Base-by-base conservation (phyloP, 2,888 invertebrate genomes). In the Nasonovia ribisnigri region DNA sequence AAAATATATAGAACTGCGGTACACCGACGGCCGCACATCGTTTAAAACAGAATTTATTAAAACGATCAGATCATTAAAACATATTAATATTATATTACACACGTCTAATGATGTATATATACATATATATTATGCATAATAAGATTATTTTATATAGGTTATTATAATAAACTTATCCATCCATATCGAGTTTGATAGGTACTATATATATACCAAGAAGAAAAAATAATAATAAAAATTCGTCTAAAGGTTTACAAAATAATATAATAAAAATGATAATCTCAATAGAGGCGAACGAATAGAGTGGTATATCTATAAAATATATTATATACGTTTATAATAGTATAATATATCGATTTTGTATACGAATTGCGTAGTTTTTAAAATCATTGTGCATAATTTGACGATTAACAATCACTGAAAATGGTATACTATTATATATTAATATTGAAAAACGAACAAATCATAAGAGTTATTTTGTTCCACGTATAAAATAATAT, bases 11-110 rank as follows among this genome's bases (percentile, higher is more conserved):
- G 42, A 57, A 57, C 51, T 51, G 36, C 20, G 20, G 54, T 36
- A 51, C 51, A 24, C 36, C 57, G 36, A 51, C 88, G 36, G 36
- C 42, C 51, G 54, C 20, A 88, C 51, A 42, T 36, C 88, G 86
- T 86, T 86, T 46, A 57, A 89, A 60, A 57, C 29, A 36, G 88
- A 88, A 89, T 89, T 89, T 89, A 57, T 57, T 57, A 57, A 43
- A 89, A 57, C 26, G 51, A 60, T 43, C 43, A 3, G 26, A 51
- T 51, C 36, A 88, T 51, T 26, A 88, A 86, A 86, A 43, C 43
- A 46, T 86, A 77, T 77, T 77, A 36, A 77, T 77, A 77, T 36
- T 77, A 77, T 77, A 77, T 77, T 77, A 46, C 86, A 86, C 29
- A 6, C 29, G 6, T 86, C 11, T 86, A 86, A 46, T 46, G 43